These are phyloP conservation scores for Eilema griseolum DNA, from an alignment of 2,888 invertebrate species.

Conservation along the genomic window DNA sequence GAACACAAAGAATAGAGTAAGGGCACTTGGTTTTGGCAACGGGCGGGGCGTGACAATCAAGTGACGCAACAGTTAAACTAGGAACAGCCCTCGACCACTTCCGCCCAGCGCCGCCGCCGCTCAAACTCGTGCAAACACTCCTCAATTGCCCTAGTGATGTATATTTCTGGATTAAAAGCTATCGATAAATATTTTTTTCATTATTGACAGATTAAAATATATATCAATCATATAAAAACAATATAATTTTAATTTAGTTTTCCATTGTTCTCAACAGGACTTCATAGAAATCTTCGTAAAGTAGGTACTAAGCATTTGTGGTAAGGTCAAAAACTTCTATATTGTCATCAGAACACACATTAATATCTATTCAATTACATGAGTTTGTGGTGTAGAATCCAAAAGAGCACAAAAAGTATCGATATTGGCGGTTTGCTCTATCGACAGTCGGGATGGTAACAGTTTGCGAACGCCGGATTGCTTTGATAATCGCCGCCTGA, in stretches of 20 bases:
- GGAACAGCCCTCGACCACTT: conserved; percentile 80
- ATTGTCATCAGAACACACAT: neutral
- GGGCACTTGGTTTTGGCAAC: conserved; percentile 44
- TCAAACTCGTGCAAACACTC: conserved; percentile 83
- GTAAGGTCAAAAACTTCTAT: neutral
- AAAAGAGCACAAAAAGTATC: conserved; percentile 28
- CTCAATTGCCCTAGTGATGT: conserved; percentile 78
- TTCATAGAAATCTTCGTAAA: neutral
- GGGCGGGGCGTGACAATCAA: conserved; percentile 72
- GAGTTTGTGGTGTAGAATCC: conserved; percentile 24
- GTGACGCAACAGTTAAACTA: conserved; percentile 83
- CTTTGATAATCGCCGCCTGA: conserved; percentile 81
- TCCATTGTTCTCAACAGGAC: neutral
- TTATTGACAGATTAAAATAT: neutral
- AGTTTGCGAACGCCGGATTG: conserved; percentile 79
- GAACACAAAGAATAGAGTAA: conserved; percentile 43
- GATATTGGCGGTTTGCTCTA: conserved; percentile 40
- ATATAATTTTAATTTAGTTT: neutral
- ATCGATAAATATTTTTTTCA: conserved; percentile 47
- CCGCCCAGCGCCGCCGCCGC: conserved; percentile 74
- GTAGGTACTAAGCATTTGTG: neutral
- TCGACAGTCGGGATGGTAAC: conserved; percentile 58
- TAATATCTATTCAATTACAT: conserved; percentile 21
- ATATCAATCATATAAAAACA: neutral
- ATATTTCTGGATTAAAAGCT: conserved; percentile 32